Conservation (phyloP, 2,888 invertebrate species). For the Megastigmus dorsalis region DNA sequence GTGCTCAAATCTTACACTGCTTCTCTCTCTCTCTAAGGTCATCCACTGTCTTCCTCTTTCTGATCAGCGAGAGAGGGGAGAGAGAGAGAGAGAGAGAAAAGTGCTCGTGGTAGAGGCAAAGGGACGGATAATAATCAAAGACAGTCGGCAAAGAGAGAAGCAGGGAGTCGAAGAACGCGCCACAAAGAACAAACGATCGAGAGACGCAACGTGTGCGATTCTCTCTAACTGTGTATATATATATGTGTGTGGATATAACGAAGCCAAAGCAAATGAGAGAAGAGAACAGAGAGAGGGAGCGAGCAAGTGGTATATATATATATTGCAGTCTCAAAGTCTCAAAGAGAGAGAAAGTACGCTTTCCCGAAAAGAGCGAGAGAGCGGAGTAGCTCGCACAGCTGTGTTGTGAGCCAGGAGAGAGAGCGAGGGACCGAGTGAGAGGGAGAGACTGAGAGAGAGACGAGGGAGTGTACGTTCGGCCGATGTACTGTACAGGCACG, state of each 20-base stretch:
- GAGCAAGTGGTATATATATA: background rate
- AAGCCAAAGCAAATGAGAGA: conserved; percentile 22
- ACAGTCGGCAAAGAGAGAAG: background rate
- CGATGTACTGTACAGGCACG: background rate
- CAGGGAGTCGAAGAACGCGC: background rate
- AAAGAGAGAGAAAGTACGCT: background rate
- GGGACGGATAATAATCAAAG: background rate
- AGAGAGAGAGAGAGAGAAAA: conserved; percentile 1
- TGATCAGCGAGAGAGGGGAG: background rate
- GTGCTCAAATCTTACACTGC: background rate
- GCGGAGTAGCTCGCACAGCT: too few relatives aligned
- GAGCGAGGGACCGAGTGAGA: background rate
- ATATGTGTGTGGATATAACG: too few relatives aligned
- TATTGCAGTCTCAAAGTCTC: background rate
- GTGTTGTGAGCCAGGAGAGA: too few relatives aligned
- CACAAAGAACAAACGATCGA: conserved; percentile 24
- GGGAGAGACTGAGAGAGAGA: conserved; percentile 28
- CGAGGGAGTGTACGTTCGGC: conserved; percentile 34
- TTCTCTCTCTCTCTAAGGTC: background rate
- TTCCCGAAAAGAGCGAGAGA: too few relatives aligned
- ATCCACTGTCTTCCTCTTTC: background rate
- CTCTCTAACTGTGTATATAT: background rate
- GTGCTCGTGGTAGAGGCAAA: background rate
- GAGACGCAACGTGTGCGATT: background rate
- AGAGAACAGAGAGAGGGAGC: background rate